Percentiles rank a stretch among this genome's conserved stretches.
These are phyloP conservation scores for Lithophane leautieri DNA, from an alignment of 2,888 invertebrate genomes.

Conservation along the genomic window DNA sequence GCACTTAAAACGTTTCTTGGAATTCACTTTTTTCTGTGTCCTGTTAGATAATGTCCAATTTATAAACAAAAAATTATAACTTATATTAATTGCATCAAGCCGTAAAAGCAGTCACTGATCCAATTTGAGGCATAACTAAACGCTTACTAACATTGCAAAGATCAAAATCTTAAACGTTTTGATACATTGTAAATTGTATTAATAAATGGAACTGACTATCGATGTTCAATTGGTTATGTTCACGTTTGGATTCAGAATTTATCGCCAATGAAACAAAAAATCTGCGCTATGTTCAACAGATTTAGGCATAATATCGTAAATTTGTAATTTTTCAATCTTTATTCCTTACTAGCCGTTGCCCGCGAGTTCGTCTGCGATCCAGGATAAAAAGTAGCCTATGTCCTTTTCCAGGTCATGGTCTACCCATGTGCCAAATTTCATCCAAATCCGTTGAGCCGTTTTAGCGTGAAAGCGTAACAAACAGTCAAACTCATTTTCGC, in stretches of 20 bases:
- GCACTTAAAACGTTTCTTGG: conserved; percentile 4
- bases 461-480: too few relatives aligned
- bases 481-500: too few relatives aligned
- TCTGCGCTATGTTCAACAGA: neutral
- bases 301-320: neutral
- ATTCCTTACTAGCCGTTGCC: too few relatives aligned
- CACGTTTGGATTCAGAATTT: conserved; percentile 3
- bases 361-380: too few relatives aligned
- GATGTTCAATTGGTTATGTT: conserved; percentile 7
- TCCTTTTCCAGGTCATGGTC: too few relatives aligned
- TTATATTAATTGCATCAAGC: conserved; percentile 6
- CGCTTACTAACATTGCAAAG: conserved; percentile 38
- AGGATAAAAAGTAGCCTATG: too few relatives aligned
- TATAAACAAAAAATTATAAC: neutral
- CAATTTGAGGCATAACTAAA: conserved; percentile 32
- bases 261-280: neutral
- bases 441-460: too few relatives aligned
- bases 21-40: neutral
- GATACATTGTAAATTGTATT: conserved; percentile 33
- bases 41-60: neutral
- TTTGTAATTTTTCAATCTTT: neutral
- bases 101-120: conserved; percentile 11
- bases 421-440: too few relatives aligned
- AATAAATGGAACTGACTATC: conserved; percentile 11
- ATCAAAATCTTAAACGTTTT: conserved; percentile 27